Percentiles rank a stretch among this genome's conserved stretches.
These are phyloP conservation scores for Spilosoma lubricipeda DNA, from an alignment of 2,888 invertebrate species.

Conservation along the genomic window DNA sequence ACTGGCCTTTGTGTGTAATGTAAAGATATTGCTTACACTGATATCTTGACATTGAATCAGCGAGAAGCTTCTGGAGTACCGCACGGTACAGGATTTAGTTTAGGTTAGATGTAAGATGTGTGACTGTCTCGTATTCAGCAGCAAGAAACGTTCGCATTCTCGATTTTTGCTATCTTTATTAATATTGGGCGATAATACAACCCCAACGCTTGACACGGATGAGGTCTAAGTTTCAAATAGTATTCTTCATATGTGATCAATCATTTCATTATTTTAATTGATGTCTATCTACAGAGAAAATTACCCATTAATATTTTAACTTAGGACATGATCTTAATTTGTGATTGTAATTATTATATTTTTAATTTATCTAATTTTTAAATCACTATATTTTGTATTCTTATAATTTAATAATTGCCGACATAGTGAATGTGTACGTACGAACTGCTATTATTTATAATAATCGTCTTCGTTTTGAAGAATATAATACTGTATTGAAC, in stretches of 20 bases:
- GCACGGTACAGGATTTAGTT: constrained; percentile 70
- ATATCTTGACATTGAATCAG: constrained; percentile 56
- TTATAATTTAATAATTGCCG: constrained; percentile 64
- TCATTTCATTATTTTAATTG: constrained; percentile 38
- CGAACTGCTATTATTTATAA: constrained; percentile 76
- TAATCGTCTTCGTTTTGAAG: constrained; percentile 72
- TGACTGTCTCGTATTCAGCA: constrained; percentile 74
- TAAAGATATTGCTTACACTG: constrained; percentile 71
- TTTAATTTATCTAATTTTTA: constrained; percentile 63
- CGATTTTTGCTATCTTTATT: constrained; percentile 63
- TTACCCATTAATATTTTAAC: constrained; percentile 63
- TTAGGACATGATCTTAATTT: constrained; percentile 67
- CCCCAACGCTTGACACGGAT: constrained; percentile 65
- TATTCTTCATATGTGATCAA: constrained; percentile 51
- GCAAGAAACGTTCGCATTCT: constrained; percentile 60
- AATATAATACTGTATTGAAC: constrained; percentile 67
- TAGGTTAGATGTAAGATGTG: constrained; percentile 77
- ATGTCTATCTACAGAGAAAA: constrained; percentile 45
- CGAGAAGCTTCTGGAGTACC: constrained; percentile 66
- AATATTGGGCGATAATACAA: constrained; percentile 68
- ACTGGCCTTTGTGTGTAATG: constrained; percentile 78
- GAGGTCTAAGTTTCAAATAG: constrained; percentile 52
- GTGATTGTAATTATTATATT: constrained; percentile 64
- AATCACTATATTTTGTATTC: constrained; percentile 71
- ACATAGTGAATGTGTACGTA: constrained; percentile 62